Conservation (phyloP, 2,113 vertebrate species). For the Tricholaema leucomelas region DNA sequence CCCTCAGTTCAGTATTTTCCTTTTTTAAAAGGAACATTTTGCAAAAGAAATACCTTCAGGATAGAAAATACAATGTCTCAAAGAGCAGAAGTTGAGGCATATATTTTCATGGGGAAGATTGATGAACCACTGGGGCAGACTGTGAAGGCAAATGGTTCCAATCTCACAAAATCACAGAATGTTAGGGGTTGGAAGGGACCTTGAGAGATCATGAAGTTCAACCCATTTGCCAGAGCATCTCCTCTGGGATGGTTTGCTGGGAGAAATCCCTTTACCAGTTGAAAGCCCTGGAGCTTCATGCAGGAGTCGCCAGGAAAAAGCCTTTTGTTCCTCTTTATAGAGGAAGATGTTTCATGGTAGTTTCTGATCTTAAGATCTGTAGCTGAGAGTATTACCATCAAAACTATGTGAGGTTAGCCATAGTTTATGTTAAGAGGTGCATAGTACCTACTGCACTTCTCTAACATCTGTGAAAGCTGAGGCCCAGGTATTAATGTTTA, state of each 20-base stretch:
- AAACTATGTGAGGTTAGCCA: not conserved
- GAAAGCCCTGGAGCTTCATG: not conserved
- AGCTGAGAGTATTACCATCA: not conserved
- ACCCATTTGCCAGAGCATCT: not conserved
- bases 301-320: not conserved
- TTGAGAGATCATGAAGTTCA: too few species aligned
- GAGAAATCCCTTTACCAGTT: not conserved
- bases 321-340: not conserved
- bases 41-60: not conserved
- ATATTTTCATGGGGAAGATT: not conserved
- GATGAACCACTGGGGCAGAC: not conserved
- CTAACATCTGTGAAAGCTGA: not conserved
- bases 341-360: not conserved
- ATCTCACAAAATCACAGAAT: too few species aligned
- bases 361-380: not conserved
- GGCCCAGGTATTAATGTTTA: not conserved
- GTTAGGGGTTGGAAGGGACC: too few species aligned
- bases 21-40: not conserved
- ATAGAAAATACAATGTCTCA: not conserved
- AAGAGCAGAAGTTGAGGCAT: not conserved
- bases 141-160: not conserved
- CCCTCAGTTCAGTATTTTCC: not conserved
- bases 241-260: not conserved
- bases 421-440: rapidly evolving
- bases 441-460: not conserved